Evolutionary conservation across 1,140 invertebrate species (phyloP), one percentile per base, ranked within the genome.

Genomic region (Nasonia giraulti): DNA sequence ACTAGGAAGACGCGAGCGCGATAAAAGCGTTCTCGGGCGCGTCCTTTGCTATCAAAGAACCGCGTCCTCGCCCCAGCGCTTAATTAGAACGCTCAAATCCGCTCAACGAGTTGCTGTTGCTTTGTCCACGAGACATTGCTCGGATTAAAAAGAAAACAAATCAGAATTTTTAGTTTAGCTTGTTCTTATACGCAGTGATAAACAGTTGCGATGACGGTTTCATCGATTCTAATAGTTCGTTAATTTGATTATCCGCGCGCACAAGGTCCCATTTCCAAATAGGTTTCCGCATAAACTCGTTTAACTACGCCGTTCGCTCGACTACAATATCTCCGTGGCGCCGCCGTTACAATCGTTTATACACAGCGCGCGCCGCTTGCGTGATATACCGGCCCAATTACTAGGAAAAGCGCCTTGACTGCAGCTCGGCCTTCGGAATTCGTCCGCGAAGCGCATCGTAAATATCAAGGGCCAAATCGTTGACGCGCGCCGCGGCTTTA

Each of bases 81-180:
- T 80, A 80, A 80, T 80, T 80, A 80, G 55, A 66, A 80, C 20
- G 55, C 31, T 66, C 55, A 23, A 69, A 80, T 80, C 78, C 37
- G 33, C 66, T 80, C 68, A 80, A 80, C 27, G 31, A 69, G 62
- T 80, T 62, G 78, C 40, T 44, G 40, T 37, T 68, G 66, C 62
- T n/a, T 37, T 68, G 78, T 80, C n/a, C 14, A 68, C n/a, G 66
- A 37, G 3, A 37, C 2, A 37, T 37, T 37, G 33, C 33, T 37
- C 33, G 33, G 33, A 37, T 37, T 37, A 37, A 37, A 37, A 37
- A 37, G 5, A 37, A 37, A 4, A 5, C 33, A 17, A 55, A 31
- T 23, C 2, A 7, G 14, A 11, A 5, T 55, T 55, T 55, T 55
- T 55, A 20, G 17, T 55, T 37, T 37, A 27, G 27, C 27, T 27